phyloP scores from a whole-genome alignment of 2,797 vertebrate species.

The Euthynnus affinis region DNA sequence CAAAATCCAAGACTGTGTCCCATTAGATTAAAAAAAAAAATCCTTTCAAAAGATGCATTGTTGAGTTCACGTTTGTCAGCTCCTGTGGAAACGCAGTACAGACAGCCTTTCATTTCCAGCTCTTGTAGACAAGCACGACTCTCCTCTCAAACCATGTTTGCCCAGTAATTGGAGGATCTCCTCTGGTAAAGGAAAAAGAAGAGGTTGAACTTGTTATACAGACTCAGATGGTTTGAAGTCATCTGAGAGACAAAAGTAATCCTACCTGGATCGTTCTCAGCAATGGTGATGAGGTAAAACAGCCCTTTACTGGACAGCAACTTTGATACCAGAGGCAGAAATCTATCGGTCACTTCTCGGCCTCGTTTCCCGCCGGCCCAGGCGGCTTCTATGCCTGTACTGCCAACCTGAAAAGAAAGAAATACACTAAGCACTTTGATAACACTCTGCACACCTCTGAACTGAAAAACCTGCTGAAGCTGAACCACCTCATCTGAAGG shows the following conservation, averaged over 20 bases:
- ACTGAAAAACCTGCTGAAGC: not conserved
- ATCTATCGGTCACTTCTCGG: conserved; percentile 93
- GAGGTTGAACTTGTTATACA: rapidly evolving
- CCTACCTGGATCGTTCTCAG: conserved; percentile 94
- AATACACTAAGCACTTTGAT: not conserved
- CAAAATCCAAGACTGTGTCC: not conserved
- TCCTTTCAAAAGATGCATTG: not conserved
- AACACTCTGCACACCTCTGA: not conserved
- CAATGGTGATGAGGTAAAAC: conserved; percentile 93
- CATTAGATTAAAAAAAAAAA: no score
- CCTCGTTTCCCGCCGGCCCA: conserved; percentile 95
- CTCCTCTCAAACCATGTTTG: conserved; percentile 85
- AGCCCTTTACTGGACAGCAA: conserved; percentile 90
- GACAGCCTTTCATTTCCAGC: conserved; percentile 90
- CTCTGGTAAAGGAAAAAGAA: conserved; percentile 76
- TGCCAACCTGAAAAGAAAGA: conserved; percentile 84
- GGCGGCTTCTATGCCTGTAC: conserved; percentile 90
- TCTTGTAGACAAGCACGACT: conserved; percentile 82
- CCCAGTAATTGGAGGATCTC: conserved; percentile 88
- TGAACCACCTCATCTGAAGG: conserved; percentile 91
- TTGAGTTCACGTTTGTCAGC: conserved; percentile 23
- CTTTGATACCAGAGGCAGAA: conserved; percentile 89
- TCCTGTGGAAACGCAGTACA: conserved; percentile 88
- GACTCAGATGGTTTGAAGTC: not conserved
- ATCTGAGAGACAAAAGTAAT: rapidly evolving